Conservation (phyloP, 2,113 vertebrate genomes). For the Bolborhynchus lineola region DNA sequence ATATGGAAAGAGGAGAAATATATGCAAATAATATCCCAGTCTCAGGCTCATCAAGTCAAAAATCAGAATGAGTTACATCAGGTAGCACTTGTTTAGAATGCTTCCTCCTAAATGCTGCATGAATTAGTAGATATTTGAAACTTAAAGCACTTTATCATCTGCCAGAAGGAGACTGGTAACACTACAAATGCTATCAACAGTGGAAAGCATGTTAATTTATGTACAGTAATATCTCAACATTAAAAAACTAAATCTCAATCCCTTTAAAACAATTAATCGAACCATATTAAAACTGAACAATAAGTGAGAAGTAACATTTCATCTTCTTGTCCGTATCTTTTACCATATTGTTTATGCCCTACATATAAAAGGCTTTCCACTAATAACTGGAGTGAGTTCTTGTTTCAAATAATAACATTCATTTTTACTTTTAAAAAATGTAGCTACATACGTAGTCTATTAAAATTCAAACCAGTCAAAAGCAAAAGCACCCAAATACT, state of each 20-base stretch:
- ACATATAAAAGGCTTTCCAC: neutral
- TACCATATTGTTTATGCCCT: neutral
- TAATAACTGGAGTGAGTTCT: neutral
- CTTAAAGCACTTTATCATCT: neutral
- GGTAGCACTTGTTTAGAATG: conserved; percentile 5
- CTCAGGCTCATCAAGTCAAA: neutral
- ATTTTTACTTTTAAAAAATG: neutral
- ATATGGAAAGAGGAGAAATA: neutral
- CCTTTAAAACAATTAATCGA: neutral
- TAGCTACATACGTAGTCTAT: neutral
- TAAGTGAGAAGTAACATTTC: neutral
- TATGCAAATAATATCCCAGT: neutral
- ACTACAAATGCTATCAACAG: conserved; percentile 13
- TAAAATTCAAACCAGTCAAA: neutral
- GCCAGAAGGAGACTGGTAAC: conserved; percentile 7
- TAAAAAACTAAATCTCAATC: neutral
- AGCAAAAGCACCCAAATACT: neutral
- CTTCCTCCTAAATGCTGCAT: neutral
- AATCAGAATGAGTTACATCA: neutral
- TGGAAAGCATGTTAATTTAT: neutral
- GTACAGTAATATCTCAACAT: neutral
- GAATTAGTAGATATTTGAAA: conserved; percentile 10
- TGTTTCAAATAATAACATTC: neutral
- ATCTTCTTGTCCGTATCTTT: neutral
- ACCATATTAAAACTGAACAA: neutral